These are phyloP conservation scores for Tetragnatha versicolor DNA, from an alignment of 1,140 invertebrate genomes.

Conservation along the genomic window DNA sequence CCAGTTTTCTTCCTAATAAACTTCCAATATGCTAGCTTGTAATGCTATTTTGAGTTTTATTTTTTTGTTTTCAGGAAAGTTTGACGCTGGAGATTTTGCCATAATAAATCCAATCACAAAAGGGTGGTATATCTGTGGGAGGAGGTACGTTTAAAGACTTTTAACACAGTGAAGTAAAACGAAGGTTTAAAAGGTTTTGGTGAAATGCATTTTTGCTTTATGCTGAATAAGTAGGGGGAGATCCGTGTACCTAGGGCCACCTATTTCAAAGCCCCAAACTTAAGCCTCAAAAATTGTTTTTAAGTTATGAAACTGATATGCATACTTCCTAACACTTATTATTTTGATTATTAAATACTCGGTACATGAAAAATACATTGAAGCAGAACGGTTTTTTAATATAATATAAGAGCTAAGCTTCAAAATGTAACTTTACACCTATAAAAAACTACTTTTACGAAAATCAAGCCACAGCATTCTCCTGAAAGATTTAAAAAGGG, in stretches of 20 bases:
- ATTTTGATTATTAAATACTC: too few relatives aligned
- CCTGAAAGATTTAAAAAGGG: not conserved
- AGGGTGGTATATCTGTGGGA: not conserved
- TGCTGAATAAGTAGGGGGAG: not conserved
- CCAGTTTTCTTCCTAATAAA: not conserved
- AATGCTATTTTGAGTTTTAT: not conserved
- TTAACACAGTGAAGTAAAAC: not conserved
- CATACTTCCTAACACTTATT: not conserved
- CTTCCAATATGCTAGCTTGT: not conserved
- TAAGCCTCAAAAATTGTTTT: not conserved
- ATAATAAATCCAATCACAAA: not conserved
- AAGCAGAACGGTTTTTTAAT: too few relatives aligned
- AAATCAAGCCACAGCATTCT: too few relatives aligned
- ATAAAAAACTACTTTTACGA: too few relatives aligned
- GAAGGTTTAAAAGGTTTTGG: not conserved
- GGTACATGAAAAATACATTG: too few relatives aligned
- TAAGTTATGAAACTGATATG: not conserved
- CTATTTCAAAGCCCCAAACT: not conserved
- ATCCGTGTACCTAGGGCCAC: not conserved
- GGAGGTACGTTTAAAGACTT: not conserved
- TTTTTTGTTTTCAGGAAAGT: not conserved
- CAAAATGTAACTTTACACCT: too few relatives aligned
- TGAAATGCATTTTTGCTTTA: not conserved
- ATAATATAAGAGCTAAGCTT: too few relatives aligned
- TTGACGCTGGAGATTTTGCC: not conserved